Conservation (phyloP, 2,888 invertebrate species). For the Agrochola litura region DNA sequence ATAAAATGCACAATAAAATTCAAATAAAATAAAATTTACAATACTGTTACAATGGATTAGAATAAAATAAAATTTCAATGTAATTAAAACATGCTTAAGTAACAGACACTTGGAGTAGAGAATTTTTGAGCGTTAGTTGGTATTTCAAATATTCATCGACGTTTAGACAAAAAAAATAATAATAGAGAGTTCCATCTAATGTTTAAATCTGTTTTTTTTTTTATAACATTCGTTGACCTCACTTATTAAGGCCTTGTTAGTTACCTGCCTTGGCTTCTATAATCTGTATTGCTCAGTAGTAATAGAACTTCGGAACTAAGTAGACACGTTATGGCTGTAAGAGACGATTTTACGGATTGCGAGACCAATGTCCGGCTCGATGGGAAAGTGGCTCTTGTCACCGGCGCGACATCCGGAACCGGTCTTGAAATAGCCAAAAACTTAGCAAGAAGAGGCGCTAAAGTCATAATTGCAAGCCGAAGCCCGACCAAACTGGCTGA, state of each 20-base stretch:
- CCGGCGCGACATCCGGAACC: slow-evolving; percentile 81
- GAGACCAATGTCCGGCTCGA: slow-evolving; percentile 74
- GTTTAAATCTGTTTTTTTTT: too few species aligned
- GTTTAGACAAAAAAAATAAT: too few species aligned
- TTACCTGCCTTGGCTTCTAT: background rate
- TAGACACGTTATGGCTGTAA: slow-evolving; percentile 61
- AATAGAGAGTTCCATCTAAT: background rate
- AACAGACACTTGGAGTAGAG: background rate
- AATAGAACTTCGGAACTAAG: slow-evolving; percentile 15
- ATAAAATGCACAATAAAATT: too few species aligned
- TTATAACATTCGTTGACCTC: background rate
- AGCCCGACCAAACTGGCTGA: slow-evolving; percentile 77
- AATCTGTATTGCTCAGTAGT: slow-evolving; percentile 47
- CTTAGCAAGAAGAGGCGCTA: slow-evolving; percentile 88
- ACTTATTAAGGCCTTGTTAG: slow-evolving; percentile 28
- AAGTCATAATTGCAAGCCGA: slow-evolving; percentile 90
- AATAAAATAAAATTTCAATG: background rate
- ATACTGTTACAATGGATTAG: background rate
- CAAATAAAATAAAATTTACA: too few species aligned
- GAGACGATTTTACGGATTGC: slow-evolving; percentile 77
- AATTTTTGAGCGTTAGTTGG: too few species aligned
- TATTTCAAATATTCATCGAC: background rate
- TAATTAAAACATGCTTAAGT: too few species aligned
- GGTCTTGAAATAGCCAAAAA: slow-evolving; percentile 83
- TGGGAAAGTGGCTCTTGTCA: slow-evolving; percentile 83